Conservation (phyloP, 2,888 invertebrate genomes). For the Orchesella flavescens region DNA sequence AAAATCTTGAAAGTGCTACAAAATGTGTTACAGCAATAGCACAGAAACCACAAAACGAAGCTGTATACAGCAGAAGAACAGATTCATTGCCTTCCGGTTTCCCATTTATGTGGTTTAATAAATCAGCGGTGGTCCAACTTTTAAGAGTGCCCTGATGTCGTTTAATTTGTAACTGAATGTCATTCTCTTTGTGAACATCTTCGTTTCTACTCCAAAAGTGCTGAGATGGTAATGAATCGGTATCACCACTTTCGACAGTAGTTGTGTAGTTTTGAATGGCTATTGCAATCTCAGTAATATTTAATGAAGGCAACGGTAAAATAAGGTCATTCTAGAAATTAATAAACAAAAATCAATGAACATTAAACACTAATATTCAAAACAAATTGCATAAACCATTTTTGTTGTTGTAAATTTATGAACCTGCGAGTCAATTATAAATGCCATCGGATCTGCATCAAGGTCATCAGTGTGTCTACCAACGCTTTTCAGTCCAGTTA, state of each 20-base stretch:
- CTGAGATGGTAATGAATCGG: constrained; percentile 1
- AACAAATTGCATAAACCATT: not conserved
- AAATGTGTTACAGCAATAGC: constrained; percentile 66
- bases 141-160: not conserved
- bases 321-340: constrained; percentile 66
- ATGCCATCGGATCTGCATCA: constrained; percentile 66
- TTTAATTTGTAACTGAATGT: too few species aligned
- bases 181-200: not conserved
- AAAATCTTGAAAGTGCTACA: constrained; percentile 66
- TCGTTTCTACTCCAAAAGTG: constrained; percentile 42
- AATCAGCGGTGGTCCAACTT: constrained; percentile 56
- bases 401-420: too few species aligned
- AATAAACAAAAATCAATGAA: constrained; percentile 25
- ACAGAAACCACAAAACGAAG: constrained; percentile 71
- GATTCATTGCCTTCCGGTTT: constrained; percentile 44
- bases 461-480: constrained; percentile 26
- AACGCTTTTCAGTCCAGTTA: constrained; percentile 55
- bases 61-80: constrained; percentile 68
- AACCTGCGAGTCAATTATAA: constrained; percentile 70
- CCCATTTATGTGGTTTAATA: constrained; percentile 53
- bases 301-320: constrained; percentile 67
- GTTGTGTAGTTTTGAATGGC: constrained; percentile 65
- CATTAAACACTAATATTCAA: not conserved
- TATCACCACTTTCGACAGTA: constrained; percentile 48
- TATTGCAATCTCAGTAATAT: constrained; percentile 66